These are phyloP conservation scores for Nothocercus julius DNA, from an alignment of 2,113 vertebrate species.

Conservation along the genomic window DNA sequence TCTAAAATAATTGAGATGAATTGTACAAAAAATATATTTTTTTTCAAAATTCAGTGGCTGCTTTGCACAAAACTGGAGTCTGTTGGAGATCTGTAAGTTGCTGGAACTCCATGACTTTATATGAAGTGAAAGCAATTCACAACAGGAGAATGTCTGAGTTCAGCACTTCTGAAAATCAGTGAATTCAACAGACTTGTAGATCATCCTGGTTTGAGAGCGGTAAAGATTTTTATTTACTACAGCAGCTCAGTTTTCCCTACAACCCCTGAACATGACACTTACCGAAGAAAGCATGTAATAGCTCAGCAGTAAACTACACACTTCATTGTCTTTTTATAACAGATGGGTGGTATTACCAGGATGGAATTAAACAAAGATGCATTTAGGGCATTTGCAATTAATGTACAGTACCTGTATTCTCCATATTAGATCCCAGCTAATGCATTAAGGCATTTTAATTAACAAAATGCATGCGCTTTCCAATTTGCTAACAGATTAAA, in stretches of 20 bases:
- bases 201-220: background rate
- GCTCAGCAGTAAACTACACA: background rate
- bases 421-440: background rate
- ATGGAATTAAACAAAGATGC: background rate
- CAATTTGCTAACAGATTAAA: slow-evolving; percentile 38
- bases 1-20: background rate
- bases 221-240: background rate
- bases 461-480: background rate
- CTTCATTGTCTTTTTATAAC: background rate
- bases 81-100: background rate
- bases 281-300: background rate
- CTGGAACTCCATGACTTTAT: background rate
- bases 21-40: background rate
- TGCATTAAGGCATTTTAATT: slow-evolving; percentile 17
- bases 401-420: slow-evolving; percentile 19
- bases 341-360: slow-evolving; percentile 1
- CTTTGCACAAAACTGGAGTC: background rate
- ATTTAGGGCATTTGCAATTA: slow-evolving; percentile 15
- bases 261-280: background rate
- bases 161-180: background rate
- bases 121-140: background rate
- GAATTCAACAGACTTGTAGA: background rate
- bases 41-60: background rate
- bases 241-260: background rate
- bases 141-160: background rate